Percentiles rank a stretch among this genome's conserved stretches.
These are phyloP conservation scores for Oxyura jamaicensis DNA, from an alignment of 2,113 vertebrate genomes.

Conservation along the genomic window DNA sequence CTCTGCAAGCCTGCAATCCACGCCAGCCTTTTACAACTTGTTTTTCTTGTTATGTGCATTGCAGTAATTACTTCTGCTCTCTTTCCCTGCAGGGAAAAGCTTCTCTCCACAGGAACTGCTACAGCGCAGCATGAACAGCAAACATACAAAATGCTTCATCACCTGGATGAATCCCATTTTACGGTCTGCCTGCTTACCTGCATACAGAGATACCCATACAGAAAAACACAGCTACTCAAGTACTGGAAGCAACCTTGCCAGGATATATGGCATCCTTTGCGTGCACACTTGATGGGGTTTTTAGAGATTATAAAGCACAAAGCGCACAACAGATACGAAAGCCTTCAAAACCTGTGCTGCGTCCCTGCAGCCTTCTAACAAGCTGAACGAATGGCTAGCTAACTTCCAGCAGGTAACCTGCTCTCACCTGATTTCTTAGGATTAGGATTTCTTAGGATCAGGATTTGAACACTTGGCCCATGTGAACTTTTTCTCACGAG, in stretches of 20 bases:
- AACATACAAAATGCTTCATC: neutral
- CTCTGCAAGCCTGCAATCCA: neutral
- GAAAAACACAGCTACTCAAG: neutral
- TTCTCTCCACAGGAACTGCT: neutral
- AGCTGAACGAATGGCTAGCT: neutral
- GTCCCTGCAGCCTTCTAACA: neutral
- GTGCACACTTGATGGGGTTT: accelerated
- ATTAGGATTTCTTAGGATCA: neutral
- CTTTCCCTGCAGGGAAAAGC: neutral
- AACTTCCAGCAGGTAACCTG: neutral
- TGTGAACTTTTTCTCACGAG: neutral
- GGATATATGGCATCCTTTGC: neutral
- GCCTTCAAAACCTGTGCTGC: neutral
- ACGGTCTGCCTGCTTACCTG: neutral
- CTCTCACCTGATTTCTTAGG: neutral
- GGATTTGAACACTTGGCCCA: neutral
- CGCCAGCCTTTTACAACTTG: neutral
- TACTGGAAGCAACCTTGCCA: neutral
- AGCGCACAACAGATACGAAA: neutral
- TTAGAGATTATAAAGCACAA: neutral
- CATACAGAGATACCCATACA: neutral
- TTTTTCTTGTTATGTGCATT: neutral
- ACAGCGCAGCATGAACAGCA: neutral
- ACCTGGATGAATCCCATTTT: neutral
- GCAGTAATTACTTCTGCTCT: neutral